phyloP scores from a whole-genome alignment of 30 jellyfish, hydroid and myxozoan genomes.

The Hydra vulgaris region DNA sequence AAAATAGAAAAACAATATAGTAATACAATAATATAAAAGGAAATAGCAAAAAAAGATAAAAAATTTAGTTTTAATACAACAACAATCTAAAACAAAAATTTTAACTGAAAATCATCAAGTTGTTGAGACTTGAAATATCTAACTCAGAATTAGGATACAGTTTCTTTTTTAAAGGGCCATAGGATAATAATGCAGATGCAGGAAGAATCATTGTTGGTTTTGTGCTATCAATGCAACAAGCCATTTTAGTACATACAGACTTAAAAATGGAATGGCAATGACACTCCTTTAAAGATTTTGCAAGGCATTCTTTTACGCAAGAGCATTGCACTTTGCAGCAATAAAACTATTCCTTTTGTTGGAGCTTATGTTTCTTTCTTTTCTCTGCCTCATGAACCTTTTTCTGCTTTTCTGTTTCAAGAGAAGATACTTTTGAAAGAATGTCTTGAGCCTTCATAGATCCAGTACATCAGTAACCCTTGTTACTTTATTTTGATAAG shows the following conservation, averaged over 20 bases:
- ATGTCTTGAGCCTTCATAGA: too few species aligned
- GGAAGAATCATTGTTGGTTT: not conserved
- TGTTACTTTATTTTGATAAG: not conserved
- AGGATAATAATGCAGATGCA: not conserved
- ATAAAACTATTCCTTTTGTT: not conserved
- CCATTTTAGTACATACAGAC: not conserved
- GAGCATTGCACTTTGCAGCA: not conserved
- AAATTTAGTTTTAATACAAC: not conserved
- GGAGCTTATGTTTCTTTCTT: not conserved
- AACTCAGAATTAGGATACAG: not conserved
- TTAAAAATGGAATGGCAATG: not conserved
- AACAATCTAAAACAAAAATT: not conserved
- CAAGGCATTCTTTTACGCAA: not conserved
- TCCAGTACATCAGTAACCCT: too few species aligned
- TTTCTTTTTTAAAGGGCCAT: not conserved
- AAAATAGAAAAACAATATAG: too few species aligned
- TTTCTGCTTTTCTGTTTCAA: not conserved
- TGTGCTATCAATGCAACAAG: not conserved
- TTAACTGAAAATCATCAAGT: not conserved
- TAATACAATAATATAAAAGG: not conserved
- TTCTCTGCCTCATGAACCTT: not conserved
- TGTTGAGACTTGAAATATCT: not conserved
- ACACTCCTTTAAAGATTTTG: not conserved
- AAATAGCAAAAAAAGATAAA: not conserved
- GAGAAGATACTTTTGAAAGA: too few species aligned